phyloP scores from a whole-genome alignment of 1,140 invertebrate species.

The Eupristina koningsbergeri region DNA sequence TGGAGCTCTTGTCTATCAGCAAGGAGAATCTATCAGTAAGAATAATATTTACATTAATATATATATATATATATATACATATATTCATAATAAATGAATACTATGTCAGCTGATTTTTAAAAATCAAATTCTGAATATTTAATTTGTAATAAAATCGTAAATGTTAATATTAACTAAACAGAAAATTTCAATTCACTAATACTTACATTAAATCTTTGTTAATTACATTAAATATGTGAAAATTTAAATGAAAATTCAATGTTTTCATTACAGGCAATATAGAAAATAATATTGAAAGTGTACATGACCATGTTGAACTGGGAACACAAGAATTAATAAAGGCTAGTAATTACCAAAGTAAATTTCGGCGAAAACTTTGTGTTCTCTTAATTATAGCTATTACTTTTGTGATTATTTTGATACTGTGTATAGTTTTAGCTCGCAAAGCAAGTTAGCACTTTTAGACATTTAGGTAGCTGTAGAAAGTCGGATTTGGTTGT shows the following conservation, averaged over 20 bases:
- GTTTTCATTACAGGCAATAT: constrained; percentile 82
- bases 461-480: constrained; percentile 50
- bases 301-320: constrained; percentile 83
- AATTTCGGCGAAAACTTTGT: constrained; percentile 81
- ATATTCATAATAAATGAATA: neutral
- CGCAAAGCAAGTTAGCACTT: constrained; percentile 70
- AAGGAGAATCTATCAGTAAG: constrained; percentile 88
- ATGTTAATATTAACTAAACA: neutral
- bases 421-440: constrained; percentile 67
- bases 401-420: constrained; percentile 79
- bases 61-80: neutral
- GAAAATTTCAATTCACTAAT: neutral
- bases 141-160: neutral
- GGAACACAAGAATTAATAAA: constrained; percentile 84
- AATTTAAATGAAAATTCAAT: neutral
- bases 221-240: neutral
- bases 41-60: constrained; percentile 29
- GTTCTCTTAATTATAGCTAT: constrained; percentile 78
- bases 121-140: neutral
- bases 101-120: neutral
- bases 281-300: constrained; percentile 88
- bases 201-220: no score
- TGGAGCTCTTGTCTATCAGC: constrained; percentile 85
- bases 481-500: constrained; percentile 63
- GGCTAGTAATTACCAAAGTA: constrained; percentile 83